Evolutionary conservation across 2,113 vertebrate species (phyloP).

Genomic region (Donacobius atricapilla): DNA sequence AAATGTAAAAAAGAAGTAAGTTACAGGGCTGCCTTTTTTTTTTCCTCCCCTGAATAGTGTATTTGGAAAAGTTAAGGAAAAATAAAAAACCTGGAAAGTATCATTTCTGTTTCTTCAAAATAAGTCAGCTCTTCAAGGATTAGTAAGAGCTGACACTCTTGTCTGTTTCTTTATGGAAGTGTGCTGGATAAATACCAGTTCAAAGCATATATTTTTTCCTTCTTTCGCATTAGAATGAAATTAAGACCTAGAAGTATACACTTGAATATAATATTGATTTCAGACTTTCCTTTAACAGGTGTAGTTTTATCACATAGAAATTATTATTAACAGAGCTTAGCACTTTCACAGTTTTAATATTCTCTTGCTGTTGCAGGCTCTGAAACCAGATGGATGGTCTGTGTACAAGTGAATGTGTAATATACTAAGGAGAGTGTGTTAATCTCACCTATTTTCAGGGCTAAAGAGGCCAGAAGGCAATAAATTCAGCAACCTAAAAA

Average conservation of each 20-base stretch:
- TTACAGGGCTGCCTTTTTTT: background rate
- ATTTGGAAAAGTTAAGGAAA: background rate
- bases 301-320: background rate
- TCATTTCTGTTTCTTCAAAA: background rate
- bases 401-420: background rate
- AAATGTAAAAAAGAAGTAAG: background rate
- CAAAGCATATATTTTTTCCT: background rate
- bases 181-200: background rate
- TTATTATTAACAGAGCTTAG: background rate
- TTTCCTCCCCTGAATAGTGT: background rate
- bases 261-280: background rate
- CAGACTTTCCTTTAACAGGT: background rate
- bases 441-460: background rate
- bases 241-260: background rate
- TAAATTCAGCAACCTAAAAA: background rate
- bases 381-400: background rate
- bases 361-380: background rate
- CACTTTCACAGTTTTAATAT: background rate
- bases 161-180: background rate
- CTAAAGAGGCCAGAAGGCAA: background rate
- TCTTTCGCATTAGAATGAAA: background rate
- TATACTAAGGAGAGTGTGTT: background rate
- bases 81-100: background rate
- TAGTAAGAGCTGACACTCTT: background rate
- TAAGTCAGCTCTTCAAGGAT: background rate